Evolutionary conservation across 2,797 vertebrate species (phyloP).

Genomic region (Huso huso): DNA sequence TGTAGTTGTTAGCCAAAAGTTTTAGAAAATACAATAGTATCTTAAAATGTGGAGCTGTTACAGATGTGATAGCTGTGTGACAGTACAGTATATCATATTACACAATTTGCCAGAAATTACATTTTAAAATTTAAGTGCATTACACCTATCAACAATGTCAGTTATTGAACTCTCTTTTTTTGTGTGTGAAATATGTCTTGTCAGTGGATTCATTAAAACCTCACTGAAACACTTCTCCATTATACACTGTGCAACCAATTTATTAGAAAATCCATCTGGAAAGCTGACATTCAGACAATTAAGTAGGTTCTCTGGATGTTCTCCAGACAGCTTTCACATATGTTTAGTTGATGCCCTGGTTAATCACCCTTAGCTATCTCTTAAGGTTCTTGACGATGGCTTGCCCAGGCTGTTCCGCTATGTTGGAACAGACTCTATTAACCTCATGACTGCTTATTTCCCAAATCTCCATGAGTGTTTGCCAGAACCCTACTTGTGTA

Average conservation of each 20-base stretch:
- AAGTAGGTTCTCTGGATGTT: neutral
- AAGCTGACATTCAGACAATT: conserved; percentile 7
- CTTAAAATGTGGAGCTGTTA: neutral
- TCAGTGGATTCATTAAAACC: conserved; percentile 22
- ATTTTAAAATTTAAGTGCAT: neutral
- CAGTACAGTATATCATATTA: neutral
- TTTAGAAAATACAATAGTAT: no score
- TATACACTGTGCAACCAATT: neutral
- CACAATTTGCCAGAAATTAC: neutral
- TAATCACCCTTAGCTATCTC: neutral
- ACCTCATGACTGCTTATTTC: no score
- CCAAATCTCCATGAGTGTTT: no score
- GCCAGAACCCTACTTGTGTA: no score
- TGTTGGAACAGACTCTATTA: no score
- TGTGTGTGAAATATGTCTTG: conserved; percentile 23
- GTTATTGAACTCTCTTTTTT: neutral
- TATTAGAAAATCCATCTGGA: neutral
- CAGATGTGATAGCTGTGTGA: neutral
- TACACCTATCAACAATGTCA: neutral
- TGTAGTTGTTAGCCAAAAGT: no score
- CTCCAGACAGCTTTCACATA: neutral
- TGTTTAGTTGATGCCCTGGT: neutral
- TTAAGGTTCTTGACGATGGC: no score
- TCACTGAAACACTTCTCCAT: conserved; percentile 12
- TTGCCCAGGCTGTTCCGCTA: no score